Percentiles rank a stretch among this genome's conserved stretches.
phyloP scores from a whole-genome alignment of 2,888 invertebrate genomes.

The Microdon myrmicae region DNA sequence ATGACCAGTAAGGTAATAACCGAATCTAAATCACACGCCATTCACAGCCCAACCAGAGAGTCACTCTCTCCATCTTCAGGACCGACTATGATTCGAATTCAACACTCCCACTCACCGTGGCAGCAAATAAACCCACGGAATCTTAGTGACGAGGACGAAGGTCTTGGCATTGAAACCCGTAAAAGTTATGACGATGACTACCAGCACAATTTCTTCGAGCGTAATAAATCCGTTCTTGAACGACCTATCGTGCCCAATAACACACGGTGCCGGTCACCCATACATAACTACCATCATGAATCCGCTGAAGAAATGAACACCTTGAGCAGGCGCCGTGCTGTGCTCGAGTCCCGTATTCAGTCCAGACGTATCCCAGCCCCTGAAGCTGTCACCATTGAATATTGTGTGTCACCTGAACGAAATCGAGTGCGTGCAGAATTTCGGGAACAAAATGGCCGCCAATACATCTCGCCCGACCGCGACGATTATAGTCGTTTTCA shows the following conservation, averaged over 20 bases:
- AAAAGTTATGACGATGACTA: slow-evolving; percentile 68
- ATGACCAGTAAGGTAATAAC: slow-evolving; percentile 39
- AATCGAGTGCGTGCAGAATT: slow-evolving; percentile 66
- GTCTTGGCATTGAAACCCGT: slow-evolving; percentile 75
- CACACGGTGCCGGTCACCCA: slow-evolving; percentile 70
- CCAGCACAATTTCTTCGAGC: slow-evolving; percentile 42
- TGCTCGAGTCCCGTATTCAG: slow-evolving; percentile 80
- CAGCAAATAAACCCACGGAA: slow-evolving; percentile 64
- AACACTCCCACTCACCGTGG: slow-evolving; percentile 64
- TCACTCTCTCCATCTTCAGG: slow-evolving; percentile 49
- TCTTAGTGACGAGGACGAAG: slow-evolving; percentile 81
- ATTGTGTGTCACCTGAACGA: slow-evolving; percentile 67
- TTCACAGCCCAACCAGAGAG: slow-evolving; percentile 47
- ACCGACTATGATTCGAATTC: slow-evolving; percentile 58
- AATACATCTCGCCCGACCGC: slow-evolving; percentile 57
- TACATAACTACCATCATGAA: slow-evolving; percentile 59
- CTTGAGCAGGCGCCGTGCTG: slow-evolving; percentile 77
- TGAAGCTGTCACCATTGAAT: slow-evolving; percentile 46
- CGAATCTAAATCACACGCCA: slow-evolving; percentile 40
- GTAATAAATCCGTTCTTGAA: slow-evolving; percentile 64
- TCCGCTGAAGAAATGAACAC: slow-evolving; percentile 69
- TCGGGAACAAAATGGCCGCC: slow-evolving; percentile 34
- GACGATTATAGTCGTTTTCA: slow-evolving; percentile 59
- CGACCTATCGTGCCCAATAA: slow-evolving; percentile 75
- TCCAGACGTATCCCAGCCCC: slow-evolving; percentile 69